Evolutionary conservation across 1,140 invertebrate species (phyloP), one percentile per base, ranked within the genome.

Genomic region (Manduca sexta): DNA sequence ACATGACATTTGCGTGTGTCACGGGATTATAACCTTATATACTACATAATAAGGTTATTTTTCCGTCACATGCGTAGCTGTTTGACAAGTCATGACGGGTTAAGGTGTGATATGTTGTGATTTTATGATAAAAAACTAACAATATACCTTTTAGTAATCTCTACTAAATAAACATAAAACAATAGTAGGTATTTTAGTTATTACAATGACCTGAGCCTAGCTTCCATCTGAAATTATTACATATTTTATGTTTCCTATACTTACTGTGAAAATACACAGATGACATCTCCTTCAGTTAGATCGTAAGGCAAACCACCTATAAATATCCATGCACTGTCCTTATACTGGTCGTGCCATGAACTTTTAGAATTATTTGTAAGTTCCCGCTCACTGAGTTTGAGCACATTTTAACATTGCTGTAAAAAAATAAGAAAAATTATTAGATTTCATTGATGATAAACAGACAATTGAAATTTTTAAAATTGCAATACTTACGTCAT

Each of bases 341-440:
- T 94, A 76, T 99, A 99, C 71, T 97, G 92, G 73, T 98, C 93
- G 87, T 99, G 98, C 98, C 98, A 99, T 4, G 98, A 99, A 47
- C 91, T 93, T 85, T 95, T 96, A 1, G 86, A 91, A 21, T 91
- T 91, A 18, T 89, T 85, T 49, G 90, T 83, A 10, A 99, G 78
- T 73, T 99, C 98, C 61, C 92, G 90, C 82, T 98, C 93, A 76
- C 95, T 98, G 38, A 99, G 77, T 83, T 98, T 98, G 34, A 93
- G 89, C 13, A 98, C 93, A 87, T 98, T 98, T 94, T 95, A 30
- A 97, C 90, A 88, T 97, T 97, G 53, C 95, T 97, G 73, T 45
- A 90, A 90, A 54, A 53, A 74, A 58, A 78, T 33, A 15, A 26
- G 2, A 26, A 8, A 2, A 2, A 12, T 2, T 26, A 34, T 34